Evolutionary conservation across 1,140 invertebrate species (phyloP).

Genomic region (Drosophila asahinai): DNA sequence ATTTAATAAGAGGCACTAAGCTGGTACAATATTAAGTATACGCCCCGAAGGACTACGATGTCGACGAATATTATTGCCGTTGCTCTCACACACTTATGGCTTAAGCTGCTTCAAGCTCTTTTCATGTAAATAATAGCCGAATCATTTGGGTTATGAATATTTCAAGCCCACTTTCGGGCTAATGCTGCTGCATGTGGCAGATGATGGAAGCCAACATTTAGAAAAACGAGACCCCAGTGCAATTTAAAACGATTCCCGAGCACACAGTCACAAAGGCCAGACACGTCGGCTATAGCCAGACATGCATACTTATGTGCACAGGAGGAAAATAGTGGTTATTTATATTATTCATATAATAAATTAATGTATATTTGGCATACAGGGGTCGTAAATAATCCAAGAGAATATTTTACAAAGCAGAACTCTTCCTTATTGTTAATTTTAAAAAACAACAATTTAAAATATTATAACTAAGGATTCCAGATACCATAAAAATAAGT

Average conservation of each 20-base stretch:
- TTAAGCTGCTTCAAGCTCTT: not conserved
- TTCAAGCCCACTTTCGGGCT: slow-evolving; percentile 24
- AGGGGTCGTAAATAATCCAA: too few species aligned
- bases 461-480: not conserved
- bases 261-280: slow-evolving; percentile 24
- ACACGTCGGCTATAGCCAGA: slow-evolving; percentile 14
- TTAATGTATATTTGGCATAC: not conserved
- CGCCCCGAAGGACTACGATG: slow-evolving; percentile 19
- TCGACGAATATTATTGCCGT: not conserved
- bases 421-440: not conserved
- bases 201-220: slow-evolving; percentile 51
- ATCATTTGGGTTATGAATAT: slow-evolving; percentile 48
- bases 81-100: not conserved
- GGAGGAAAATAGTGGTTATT: not conserved
- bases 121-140: slow-evolving; percentile 16
- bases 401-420: too few species aligned
- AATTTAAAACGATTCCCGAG: slow-evolving; percentile 68
- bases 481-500: too few species aligned
- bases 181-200: slow-evolving; percentile 4
- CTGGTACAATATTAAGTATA: slow-evolving; percentile 41
- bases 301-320: slow-evolving; percentile 1
- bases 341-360: too few species aligned
- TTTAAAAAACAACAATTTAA: not conserved
- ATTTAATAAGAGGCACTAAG: not conserved
- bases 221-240: slow-evolving; percentile 73